Base-by-base conservation (phyloP, 2,797 vertebrate species). In the Semaprochilodus insignis region DNA sequence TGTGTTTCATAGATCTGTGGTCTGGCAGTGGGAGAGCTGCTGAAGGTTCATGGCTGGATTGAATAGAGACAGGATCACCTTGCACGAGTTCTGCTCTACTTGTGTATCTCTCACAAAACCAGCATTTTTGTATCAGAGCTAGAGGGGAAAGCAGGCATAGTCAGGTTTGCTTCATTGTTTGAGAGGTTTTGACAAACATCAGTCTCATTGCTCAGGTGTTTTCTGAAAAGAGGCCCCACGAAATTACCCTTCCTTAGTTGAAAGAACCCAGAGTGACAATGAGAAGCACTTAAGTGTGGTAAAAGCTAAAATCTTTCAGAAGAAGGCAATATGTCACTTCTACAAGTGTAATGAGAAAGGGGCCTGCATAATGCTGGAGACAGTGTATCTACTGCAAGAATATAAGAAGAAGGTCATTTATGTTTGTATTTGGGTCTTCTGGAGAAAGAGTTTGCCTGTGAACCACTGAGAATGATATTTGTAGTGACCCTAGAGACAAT, bases 201-300 rank as follows among this genome's bases (percentile, higher is more conserved):
- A 14, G 19, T 36, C 19, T 60, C 31, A 60, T 14, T 60, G 34
- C 55, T 75, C 15, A 57, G 11, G 23, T 25, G n/a, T 62, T 16
- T 25, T 23, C 23, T 7, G 34, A 75, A 59, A 75, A 21, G 31
- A 44, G n/a, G 4, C 55, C 27, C 36, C 36, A 76, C 15, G 25
- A 15, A 40, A 13, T 60, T 5, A 40, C 74, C 40, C 2, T 25
- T 62, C 21, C 27, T 59, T 59, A 23, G 57, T 27, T 55, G n/a
- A 48, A 23, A 52, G 54, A 57, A 54, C 11, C 23, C 0, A 59
- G 72, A n/a, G 8, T 16, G n/a, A 75, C 55, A 75, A 59, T 74
- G 54, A 59, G 31, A 16, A 57, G 55, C 65, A 8, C 25, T 73
- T 73, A 34, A 31, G 55, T 55, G 51, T 73, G 71, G 27, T 73